Base-by-base conservation (phyloP, 2,888 invertebrate species). In the Diarsia rubi region DNA sequence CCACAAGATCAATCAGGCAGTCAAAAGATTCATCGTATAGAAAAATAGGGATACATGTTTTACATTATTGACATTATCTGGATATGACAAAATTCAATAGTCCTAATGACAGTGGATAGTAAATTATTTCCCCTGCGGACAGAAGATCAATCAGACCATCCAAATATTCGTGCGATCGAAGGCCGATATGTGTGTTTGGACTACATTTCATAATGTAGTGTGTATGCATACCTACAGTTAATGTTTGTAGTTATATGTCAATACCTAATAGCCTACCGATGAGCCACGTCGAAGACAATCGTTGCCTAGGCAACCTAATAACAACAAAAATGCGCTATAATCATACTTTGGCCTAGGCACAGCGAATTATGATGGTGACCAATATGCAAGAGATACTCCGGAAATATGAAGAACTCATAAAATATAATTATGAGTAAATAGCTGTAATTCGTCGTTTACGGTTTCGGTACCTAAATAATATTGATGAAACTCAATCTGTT, bases 241-340 rank as follows among this genome's bases (percentile, higher is more conserved):
- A 88, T 88, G 88, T 89, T 88, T 88, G 88, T 91, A 87, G 90
- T 87, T 93, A 93, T 94, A 93, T 94, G 95, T 96, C 95, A 94
- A 95, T 94, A 94, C 91, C 93, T 95, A 94, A 95, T 95, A 93
- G 93, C 88, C 87, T 79, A 88, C 87, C 93, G 93, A 92, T 93
- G 93, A 93, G 90, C 92, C 90, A 90, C 91, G 91, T 92, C 90
- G 91, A 95, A 96, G 95, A 96, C 95, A 94, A 93, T 91, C 91
- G 94, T 95, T 88, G 87, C 92, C 95, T 83, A 86, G 95, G 91
- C 88, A 86, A 96, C 96, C 81, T 80, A 88, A 86, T 88, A 87
- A 92, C 95, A 96, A 96, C 95, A 96, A 90, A 92, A 91, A 90
- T 91, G 90, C 90, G 88, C 79, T 84, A 82, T 78, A 78, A 52